Conservation (phyloP, 1,140 invertebrate genomes). For the Philaenus spumarius region DNA sequence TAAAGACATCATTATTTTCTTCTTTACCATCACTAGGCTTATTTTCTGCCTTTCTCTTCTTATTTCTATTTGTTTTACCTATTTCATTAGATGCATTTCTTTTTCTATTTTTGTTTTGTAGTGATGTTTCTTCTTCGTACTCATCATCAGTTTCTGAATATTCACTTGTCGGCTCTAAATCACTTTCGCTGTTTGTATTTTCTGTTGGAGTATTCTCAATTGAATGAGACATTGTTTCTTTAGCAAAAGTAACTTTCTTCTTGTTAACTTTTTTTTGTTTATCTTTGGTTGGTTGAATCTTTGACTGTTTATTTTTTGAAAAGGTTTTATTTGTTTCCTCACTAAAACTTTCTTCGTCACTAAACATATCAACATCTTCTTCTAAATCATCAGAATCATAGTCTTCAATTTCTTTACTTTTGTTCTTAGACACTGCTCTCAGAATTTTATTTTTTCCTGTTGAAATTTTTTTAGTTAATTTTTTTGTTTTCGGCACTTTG, state of each 20-base stretch:
- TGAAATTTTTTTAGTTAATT: too few relatives aligned
- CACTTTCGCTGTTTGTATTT: too few relatives aligned
- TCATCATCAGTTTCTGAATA: constrained; percentile 21
- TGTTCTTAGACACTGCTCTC: too few relatives aligned
- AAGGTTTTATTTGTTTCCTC: neutral
- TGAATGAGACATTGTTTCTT: too few relatives aligned
- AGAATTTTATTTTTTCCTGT: too few relatives aligned
- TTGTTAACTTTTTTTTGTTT: too few relatives aligned
- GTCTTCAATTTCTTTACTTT: constrained; percentile 23
- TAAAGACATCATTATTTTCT: constrained; percentile 34
- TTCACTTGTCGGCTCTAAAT: neutral
- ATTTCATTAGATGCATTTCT: constrained; percentile 8
- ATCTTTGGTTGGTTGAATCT: too few relatives aligned
- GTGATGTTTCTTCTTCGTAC: constrained; percentile 7
- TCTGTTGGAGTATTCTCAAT: too few relatives aligned
- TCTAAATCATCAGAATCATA: constrained; percentile 22
- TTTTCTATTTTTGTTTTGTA: neutral
- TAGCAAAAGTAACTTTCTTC: too few relatives aligned
- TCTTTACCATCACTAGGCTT: constrained; percentile 40
- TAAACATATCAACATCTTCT: constrained; percentile 16
- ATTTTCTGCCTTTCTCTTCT: constrained; percentile 31
- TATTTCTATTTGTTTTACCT: constrained; percentile 29
- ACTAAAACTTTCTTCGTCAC: too few relatives aligned
- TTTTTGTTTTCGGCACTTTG: too few relatives aligned
- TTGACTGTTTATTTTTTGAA: too few relatives aligned